Evolutionary conservation across 2,797 vertebrate genomes (phyloP).

Genomic region (Arctocebus calabarensis): DNA sequence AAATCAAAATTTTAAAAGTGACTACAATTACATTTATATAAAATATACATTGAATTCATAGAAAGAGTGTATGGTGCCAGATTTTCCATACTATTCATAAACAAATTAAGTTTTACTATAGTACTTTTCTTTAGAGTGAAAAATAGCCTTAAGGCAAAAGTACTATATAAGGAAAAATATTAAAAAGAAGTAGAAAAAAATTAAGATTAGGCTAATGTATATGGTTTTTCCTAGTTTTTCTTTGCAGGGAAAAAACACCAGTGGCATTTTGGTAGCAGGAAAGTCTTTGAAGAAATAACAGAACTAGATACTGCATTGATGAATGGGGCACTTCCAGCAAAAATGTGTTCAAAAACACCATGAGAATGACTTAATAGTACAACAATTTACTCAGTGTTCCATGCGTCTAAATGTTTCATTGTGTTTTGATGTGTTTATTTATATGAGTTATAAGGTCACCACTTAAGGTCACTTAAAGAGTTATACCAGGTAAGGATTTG

Average conservation of each 20-base stretch:
- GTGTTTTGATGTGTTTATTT: conserved; percentile 49
- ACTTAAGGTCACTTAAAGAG: conserved; percentile 39
- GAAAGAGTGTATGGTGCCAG: not conserved
- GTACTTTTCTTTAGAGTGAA: conserved; percentile 51
- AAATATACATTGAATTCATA: conserved; percentile 54
- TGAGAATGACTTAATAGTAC: not conserved
- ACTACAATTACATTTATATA: conserved; percentile 59
- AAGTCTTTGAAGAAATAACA: conserved; percentile 3
- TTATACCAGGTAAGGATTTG: conserved; percentile 31
- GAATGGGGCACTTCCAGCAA: conserved; percentile 15
- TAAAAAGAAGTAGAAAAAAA: not conserved
- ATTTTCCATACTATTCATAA: conserved; percentile 47
- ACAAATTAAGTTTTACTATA: conserved; percentile 29
- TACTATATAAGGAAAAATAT: conserved; percentile 41
- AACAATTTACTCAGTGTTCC: conserved; percentile 32
- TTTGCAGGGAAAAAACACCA: not conserved
- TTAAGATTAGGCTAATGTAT: conserved; percentile 20
- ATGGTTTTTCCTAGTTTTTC: conserved; percentile 34
- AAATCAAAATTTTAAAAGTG: conserved; percentile 50
- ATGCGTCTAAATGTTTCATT: conserved; percentile 22
- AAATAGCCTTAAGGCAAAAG: conserved; percentile 33
- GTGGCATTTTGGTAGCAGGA: not conserved
- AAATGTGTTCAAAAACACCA: not conserved
- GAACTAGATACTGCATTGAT: not conserved
- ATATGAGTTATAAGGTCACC: conserved; percentile 48